Base-by-base conservation (phyloP, 2,888 invertebrate species). In the Dinocampus coccinellae region DNA sequence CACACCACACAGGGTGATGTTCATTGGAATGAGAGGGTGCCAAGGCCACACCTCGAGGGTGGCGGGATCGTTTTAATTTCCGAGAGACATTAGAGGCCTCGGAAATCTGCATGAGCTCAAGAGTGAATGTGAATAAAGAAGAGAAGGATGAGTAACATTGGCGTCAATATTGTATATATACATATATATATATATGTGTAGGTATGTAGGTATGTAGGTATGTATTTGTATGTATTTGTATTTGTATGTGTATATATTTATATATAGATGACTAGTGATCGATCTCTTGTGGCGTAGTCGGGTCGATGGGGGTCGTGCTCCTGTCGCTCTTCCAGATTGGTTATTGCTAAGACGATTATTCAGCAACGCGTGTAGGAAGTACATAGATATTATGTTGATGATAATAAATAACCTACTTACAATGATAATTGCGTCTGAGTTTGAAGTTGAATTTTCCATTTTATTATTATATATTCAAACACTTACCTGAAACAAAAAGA, bases 401-500 rank as follows among this genome's bases (percentile, higher is more conserved):
- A 16, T 36, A 57, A 57, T 55, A 66, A 47, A 69, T 47, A 29
- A 47, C 36, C 69, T 75, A 78, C 75, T 80, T 76, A 78, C 81
- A 74, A 70, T 69, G 66, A 6, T 62, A 11, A 60, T 58, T 22
- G 39, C 55, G 33, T 53, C 55, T 53, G 2, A 22, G 36, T 53
- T 29, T 20, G 20, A 62, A 58, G 53, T 4, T 34, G 24, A 20
- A 53, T 47, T 47, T 16, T 47, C 16, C 16, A 3, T 4, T 9
- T 16, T 7, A 6, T 33, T 24, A 26, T 42, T 60, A 52, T 66
- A 47, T 57, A 42, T 63, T 69, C 65, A 73, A 73, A 55, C 73
- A 80, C 83, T 84, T 80, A 82, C 82, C 84, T 82, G 75, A 76
- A 84, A 83, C 81, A 84, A 69, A 82, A 74, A 78, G 63, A 72